These are phyloP conservation scores for Erpetoichthys calabaricus DNA, from an alignment of 2,797 vertebrate genomes.

Conservation along the genomic window DNA sequence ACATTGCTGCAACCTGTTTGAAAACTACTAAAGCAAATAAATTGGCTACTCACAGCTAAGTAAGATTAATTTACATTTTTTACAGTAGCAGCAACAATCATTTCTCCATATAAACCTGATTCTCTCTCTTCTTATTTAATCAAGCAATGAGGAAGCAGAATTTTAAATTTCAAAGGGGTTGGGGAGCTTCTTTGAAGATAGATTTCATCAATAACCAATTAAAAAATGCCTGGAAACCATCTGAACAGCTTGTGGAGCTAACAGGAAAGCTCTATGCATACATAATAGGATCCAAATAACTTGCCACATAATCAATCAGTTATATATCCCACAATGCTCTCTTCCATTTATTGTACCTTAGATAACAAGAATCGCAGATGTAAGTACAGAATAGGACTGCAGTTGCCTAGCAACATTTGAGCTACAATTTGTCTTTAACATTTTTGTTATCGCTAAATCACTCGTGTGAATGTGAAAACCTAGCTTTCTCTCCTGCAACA, in stretches of 20 bases:
- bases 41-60: no score
- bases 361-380: slow-evolving; percentile 54
- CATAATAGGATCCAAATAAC: slow-evolving; percentile 33
- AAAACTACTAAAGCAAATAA: no score
- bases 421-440: slow-evolving; percentile 39
- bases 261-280: slow-evolving; percentile 22
- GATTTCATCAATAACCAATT: slow-evolving; percentile 30
- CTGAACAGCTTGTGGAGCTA: slow-evolving; percentile 31
- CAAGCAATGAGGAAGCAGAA: slow-evolving; percentile 13
- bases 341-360: slow-evolving; percentile 49
- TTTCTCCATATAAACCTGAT: no score
- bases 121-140: background rate
- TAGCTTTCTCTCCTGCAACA: no score
- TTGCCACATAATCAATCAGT: slow-evolving; percentile 24
- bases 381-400: slow-evolving; percentile 28
- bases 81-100: no score
- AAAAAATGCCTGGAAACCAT: slow-evolving; percentile 20
- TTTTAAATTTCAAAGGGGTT: slow-evolving; percentile 21
- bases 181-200: slow-evolving; percentile 13
- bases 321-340: slow-evolving; percentile 45
- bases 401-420: slow-evolving; percentile 69
- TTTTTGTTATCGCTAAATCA: slow-evolving; percentile 27
- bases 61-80: no score
- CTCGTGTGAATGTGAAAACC: slow-evolving; percentile 14
- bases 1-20: no score